Base-by-base conservation (phyloP, 1,140 invertebrate genomes). In the Neodiprion virginianus region DNA sequence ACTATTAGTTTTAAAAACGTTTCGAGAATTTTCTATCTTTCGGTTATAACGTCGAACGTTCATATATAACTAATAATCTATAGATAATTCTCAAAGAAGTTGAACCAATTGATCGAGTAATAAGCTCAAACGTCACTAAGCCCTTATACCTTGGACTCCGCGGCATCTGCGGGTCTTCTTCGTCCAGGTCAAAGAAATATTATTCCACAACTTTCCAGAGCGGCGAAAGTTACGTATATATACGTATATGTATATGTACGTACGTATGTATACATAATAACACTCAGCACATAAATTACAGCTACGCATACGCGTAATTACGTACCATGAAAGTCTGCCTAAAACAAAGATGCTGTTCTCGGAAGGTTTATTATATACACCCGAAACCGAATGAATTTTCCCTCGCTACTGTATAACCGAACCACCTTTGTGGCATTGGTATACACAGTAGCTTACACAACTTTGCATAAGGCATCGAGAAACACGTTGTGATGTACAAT, bases 51-150 rank as follows among this genome's bases (percentile, higher is more conserved):
- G 28, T 40, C 2, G 28, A 40, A 40, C 28, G 28, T 40, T 40
- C 28, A 2, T 1, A 40, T 1, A 40, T 40, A 40, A 40, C 28
- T 40, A 40, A 40, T 40, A 40, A 40, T 40, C 28, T 61, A 61
- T 17, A 17, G 53, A 61, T 61, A 17, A 61, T 61, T 61, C 53
- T 61, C 68, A 12, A 47, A 23, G 9, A 23, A 69, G 47, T 28
- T 28, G 68, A 69, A 47, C 68, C 68, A 47, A 23, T 72, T 40
- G 73, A 77, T 79, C 76, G 75, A 72, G 69, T 72, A 75, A 76
- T 71, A 66, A 76, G 75, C 77, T 79, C 66, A 78, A 48, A 77
- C 79, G 77, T 77, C 77, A 78, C 72, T 74, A 78, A 78, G 53
- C n/a, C 11, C 77, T 70, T 67, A 65, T 50, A 66, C 28, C 61